Evolutionary conservation across 2,113 vertebrate species (phyloP).

Genomic region (Coptodon rendalli): DNA sequence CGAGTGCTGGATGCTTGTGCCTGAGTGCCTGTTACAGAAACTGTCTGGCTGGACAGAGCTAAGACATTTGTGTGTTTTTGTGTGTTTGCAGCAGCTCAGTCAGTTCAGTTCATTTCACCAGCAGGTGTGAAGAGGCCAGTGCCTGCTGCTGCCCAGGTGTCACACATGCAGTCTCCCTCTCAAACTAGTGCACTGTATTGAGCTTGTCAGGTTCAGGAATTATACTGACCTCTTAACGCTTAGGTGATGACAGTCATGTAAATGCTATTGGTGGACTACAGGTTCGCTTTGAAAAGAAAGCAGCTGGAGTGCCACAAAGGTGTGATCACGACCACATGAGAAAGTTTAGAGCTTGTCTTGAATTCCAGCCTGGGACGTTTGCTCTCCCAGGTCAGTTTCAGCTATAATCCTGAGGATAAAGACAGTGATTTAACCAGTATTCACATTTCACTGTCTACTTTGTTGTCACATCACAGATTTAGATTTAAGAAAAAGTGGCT

Average conservation of each 20-base stretch:
- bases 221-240: not conserved
- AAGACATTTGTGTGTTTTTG: not conserved
- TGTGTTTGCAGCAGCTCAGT: not conserved
- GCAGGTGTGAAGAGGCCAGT: conserved; percentile 18
- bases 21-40: not conserved
- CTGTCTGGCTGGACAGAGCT: not conserved
- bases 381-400: not conserved
- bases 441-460: not conserved
- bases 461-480: not conserved
- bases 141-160: not conserved
- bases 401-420: not conserved
- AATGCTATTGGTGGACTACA: not conserved
- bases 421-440: not conserved
- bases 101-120: conserved; percentile 27
- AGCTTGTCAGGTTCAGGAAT: not conserved
- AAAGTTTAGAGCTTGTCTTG: not conserved
- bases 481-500: not conserved
- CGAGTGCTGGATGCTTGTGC: not conserved
- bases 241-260: not conserved
- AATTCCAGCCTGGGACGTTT: not conserved
- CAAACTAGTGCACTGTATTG: not conserved
- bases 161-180: not conserved
- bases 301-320: not conserved
- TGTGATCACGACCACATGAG: not conserved
- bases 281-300: not conserved